Base-by-base conservation (phyloP, 2,113 vertebrate genomes). In the Anhinga rufa region DNA sequence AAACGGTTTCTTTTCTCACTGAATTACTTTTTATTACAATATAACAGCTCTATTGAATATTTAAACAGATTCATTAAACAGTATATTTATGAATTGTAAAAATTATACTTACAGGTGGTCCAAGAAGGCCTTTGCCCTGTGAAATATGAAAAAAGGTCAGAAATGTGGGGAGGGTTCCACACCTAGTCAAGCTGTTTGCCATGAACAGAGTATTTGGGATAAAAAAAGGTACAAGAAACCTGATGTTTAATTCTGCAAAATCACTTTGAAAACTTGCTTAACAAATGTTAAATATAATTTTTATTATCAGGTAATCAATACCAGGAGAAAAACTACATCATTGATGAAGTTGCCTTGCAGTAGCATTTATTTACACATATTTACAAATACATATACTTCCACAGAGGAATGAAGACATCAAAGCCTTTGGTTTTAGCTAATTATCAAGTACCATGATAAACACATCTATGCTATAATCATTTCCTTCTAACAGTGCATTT, bases 81-180 rank as follows among this genome's bases (percentile, higher is more conserved):
- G 7, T n/a, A 13, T 46, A 84, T 55, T 70, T 74, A 60, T 19
- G 6, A 75, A 48, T 17, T 74, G 19, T 34, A 90, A 46, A 94
- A 81, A 26, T 65, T 1, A 81, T 93, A 99, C 99, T 98, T 98
- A 99, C 99, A 82, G 97, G 98, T 54, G 98, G 96, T 97, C 99
- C 99, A 96, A 99, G 98, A 86, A 98, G 97, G 9, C 99, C 99
- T 82, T 98, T 98, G 78, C 99, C 99, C 99, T 99, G 89, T 90
- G 95, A 98, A 76, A 97, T 34, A 55, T 16, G 51, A 96, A 92
- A 61, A 65, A 34, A 49, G 4, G 16, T 96, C 68, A 97, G 68
- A 75, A 82, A 75, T 31, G 36, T 10, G 20, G 31, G 20, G 3
- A 86, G 7, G 4, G 10, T 65, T 87, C 44, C 57, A 78, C 65